Evolutionary conservation across 2,797 vertebrate species (phyloP).

Genomic region (Ctenopoma multispine): DNA sequence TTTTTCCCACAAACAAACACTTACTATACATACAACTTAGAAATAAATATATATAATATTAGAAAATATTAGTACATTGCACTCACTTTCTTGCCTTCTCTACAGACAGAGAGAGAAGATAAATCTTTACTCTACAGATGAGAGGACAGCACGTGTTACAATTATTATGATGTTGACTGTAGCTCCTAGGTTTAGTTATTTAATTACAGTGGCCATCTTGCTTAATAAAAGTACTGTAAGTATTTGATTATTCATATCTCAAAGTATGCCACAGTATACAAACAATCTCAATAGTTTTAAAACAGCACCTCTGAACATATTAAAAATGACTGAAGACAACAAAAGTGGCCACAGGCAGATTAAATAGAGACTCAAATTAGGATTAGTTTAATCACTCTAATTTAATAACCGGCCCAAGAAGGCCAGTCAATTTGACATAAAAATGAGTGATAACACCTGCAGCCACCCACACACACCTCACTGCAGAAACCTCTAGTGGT

Average conservation of each 20-base stretch:
- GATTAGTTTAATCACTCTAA: neutral
- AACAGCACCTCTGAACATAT: neutral
- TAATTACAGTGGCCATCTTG: neutral
- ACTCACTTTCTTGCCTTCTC: neutral
- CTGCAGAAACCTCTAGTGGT: neutral
- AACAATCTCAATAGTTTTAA: neutral
- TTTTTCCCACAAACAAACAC: neutral
- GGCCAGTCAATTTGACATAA: neutral
- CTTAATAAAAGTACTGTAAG: neutral
- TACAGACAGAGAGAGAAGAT: neutral
- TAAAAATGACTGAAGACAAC: neutral
- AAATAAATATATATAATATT: neutral
- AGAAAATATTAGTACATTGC: neutral
- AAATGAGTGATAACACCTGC: slow-evolving; percentile 7
- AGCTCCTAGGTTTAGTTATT: neutral
- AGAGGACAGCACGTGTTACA: no score
- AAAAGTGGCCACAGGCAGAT: neutral
- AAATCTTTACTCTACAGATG: neutral
- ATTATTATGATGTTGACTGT: no score
- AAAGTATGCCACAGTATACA: neutral
- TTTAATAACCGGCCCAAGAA: neutral
- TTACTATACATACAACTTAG: no score
- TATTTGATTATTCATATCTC: neutral
- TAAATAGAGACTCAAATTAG: neutral
- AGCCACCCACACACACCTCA: neutral